Base-by-base conservation (phyloP, 2,888 invertebrate genomes). In the Amphipyra tragopoginis region DNA sequence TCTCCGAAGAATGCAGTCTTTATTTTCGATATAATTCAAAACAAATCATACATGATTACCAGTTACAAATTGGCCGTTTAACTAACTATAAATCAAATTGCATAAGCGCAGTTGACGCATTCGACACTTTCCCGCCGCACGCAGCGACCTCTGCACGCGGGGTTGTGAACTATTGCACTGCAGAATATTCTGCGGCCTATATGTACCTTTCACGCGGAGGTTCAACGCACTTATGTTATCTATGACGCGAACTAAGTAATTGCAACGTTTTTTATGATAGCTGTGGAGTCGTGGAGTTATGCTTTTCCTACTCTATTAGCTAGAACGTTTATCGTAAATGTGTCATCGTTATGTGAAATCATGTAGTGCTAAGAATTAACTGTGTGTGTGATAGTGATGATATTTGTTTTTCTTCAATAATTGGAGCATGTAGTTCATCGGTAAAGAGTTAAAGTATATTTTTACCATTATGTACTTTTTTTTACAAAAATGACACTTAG, bases 141-240 rank as follows among this genome's bases (percentile, higher is more conserved):
- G 65, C 45, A 45, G 56, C 70, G 80, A 83, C 82, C 84, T 81
- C 72, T 79, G 72, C 58, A 70, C 73, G 65, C 68, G 58, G 73
- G 73, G 68, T 77, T 65, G 60, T 54, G 69, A 77, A 75, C 80
- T 70, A 63, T 77, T 58, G 60, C 63, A 53, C 56, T 57, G 69
- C 64, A 47, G 60, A 60, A 72, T 61, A 72, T 63, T 76, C 38
- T 59, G 49, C 60, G 43, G 36, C 29, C 29, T 29, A 7, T 29
- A 29, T 61, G 64, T 66, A 69, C 76, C 71, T 67, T 74, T 74
- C 68, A 60, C 71, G 56, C 39, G 6, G 38, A 59, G 50, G 81
- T 80, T 79, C 80, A 69, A 66, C 65, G 76, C 69, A 69, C 80
- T 71, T 58, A 57, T 57, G 50, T 67, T 67, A 59, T 73, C 64